phyloP scores from a whole-genome alignment of 2,888 invertebrate genomes.

The Eremobia ochroleuca region DNA sequence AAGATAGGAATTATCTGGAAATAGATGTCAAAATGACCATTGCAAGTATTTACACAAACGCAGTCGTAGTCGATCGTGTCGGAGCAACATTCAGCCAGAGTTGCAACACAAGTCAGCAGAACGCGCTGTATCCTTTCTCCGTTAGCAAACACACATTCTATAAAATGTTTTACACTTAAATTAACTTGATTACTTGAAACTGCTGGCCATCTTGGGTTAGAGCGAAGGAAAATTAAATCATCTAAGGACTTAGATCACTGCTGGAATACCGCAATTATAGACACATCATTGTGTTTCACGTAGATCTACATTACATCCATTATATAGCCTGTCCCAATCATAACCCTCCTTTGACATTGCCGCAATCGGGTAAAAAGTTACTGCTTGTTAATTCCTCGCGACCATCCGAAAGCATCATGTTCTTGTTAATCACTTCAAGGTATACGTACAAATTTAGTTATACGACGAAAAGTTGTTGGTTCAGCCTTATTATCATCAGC shows the following conservation, averaged over 20 bases:
- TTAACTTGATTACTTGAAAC: constrained; percentile 32
- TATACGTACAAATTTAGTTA: background rate
- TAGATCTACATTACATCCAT: no score
- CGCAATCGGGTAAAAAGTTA: background rate
- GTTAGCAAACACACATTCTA: constrained; percentile 70
- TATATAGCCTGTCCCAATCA: background rate
- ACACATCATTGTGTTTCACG: background rate
- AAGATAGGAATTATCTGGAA: background rate
- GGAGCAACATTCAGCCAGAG: constrained; percentile 54
- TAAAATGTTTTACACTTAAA: constrained; percentile 66
- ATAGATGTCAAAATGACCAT: background rate
- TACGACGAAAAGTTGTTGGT: background rate
- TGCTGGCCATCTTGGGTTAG: constrained; percentile 19
- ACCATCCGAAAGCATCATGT: background rate
- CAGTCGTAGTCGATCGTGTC: constrained; percentile 56
- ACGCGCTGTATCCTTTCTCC: constrained; percentile 85
- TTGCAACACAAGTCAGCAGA: constrained; percentile 64
- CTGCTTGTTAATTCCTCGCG: background rate
- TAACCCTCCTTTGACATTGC: background rate
- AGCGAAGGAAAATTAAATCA: background rate
- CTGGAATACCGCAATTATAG: background rate
- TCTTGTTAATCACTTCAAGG: background rate
- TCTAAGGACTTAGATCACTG: background rate
- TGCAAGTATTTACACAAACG: constrained; percentile 19
- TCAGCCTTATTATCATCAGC: background rate